Conservation (phyloP, 35 echinoderm and acorn worm species). For the Diadema setosum region DNA sequence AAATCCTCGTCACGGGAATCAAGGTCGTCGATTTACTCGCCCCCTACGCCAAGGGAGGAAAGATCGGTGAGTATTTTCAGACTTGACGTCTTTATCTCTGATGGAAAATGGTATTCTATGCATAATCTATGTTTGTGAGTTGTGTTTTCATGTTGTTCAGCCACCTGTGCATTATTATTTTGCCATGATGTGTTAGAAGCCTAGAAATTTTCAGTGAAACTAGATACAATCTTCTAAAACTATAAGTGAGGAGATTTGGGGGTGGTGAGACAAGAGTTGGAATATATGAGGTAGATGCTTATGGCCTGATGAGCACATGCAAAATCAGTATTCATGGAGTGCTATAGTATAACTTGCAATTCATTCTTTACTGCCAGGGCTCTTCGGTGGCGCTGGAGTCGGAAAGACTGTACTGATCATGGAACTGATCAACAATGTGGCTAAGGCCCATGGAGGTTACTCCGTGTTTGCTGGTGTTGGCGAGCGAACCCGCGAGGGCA, state of each 20-base stretch:
- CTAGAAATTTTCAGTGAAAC: too few species aligned
- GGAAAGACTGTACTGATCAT: slow-evolving; percentile 99
- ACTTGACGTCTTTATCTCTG: neutral
- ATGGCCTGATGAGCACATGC: too few species aligned
- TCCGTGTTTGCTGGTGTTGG: slow-evolving; percentile 98
- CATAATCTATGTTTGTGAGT: too few species aligned
- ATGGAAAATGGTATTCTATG: too few species aligned
- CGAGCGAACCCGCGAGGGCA: slow-evolving; percentile 96
- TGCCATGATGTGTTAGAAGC: too few species aligned
- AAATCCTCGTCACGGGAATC: slow-evolving; percentile 95
- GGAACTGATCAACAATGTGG: slow-evolving; percentile 99
- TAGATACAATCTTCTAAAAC: too few species aligned
- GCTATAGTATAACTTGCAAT: neutral
- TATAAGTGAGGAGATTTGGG: too few species aligned
- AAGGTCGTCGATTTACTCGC: slow-evolving; percentile 95
- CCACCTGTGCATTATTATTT: too few species aligned
- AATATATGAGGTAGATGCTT: too few species aligned
- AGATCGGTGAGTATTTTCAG: slow-evolving; percentile 70
- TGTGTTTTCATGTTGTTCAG: too few species aligned
- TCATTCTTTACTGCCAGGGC: slow-evolving; percentile 29
- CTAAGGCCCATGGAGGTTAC: slow-evolving; percentile 99
- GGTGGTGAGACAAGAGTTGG: too few species aligned
- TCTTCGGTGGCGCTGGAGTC: slow-evolving; percentile 98
- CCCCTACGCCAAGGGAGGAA: slow-evolving; percentile 95
- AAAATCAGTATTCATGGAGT: too few species aligned